Evolutionary conservation across 2,888 invertebrate genomes (phyloP), one percentile per base, ranked within the genome.

Genomic region (Bombyx huttoni): DNA sequence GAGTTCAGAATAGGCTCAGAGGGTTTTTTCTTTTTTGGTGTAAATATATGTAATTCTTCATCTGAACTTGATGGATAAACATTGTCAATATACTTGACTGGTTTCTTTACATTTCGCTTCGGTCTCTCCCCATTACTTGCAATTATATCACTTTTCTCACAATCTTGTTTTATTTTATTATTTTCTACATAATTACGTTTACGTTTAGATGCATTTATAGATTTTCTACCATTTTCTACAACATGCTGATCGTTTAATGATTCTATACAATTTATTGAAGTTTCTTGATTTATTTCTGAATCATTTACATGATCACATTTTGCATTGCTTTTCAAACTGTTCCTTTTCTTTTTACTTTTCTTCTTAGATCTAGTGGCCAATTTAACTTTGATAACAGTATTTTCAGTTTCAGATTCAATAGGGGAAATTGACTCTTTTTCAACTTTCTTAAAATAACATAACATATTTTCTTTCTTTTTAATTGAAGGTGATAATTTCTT

Each of bases 401-500:
- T 63, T 53, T 70, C 64, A 58, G 64, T 68, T 54, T 75, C 70
- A 56, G 57, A 56, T 56, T 65, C 62, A 50, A 58, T 47, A 14
- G 56, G 49, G 45, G 45, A 48, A 13, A 71, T 71, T 40, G 60
- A 33, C 1, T 79, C 75, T 61, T 81, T 89, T 51, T 81, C 75
- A 51, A 89, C 58, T 73, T 90, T 91, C 56, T 86, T 80, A 65
- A 91, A 91, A 67, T 92, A 92, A 54, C 89, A 89, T 14, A 91
- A 71, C 72, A 92, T 81, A 61, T 90, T 91, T 67, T 91, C 91
- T 35, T 89, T 88, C 61, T 91, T 91, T 63, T 83, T 90, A 1
- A 90, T 73, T 14, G 91, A 91, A 50, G 91, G 91, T 0, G 89
- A 88, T 13, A 91, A 67, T 59, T 91, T 90, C 3, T 81, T 71